Base-by-base conservation (phyloP, 2,888 invertebrate genomes). In the Latheticus oryzae region DNA sequence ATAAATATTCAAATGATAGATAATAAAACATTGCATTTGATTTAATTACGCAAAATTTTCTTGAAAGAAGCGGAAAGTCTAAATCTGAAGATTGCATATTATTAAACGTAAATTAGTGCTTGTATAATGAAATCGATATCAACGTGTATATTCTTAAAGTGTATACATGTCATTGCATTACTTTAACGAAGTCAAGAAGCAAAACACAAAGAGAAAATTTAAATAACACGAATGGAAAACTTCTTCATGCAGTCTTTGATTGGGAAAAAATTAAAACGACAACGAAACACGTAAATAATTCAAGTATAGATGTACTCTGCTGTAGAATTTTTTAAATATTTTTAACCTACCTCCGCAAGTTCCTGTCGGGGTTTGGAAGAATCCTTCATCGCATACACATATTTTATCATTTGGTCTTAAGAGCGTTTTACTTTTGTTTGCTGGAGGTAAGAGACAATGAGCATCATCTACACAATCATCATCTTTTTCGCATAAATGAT, bases 401-500 rank as follows among this genome's bases (percentile, higher is more conserved):
- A 69, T 58, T 56, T 67, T 19, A 59, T 54, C 26, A 54, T 37
- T 26, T 35, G 42, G 7, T 55, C 28, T 24, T 58, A 51, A 26
- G 57, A 59, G 60, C 12, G 55, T 9, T 54, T 61, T 57, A 37
- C 58, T 65, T 16, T 64, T 59, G 15, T 72, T 66, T 32, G 67
- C 68, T n/a, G 64, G 57, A 30, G 65, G 60, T 43, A 65, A 23
- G 8, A 47, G 35, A 57, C 78, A 78, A 24, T 71, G 68, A 2
- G 77, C 76, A 40, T 72, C 72, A 12, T 72, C 71, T 5, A 76
- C 75, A 58, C 78, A 78, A 30, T 78, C 74, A 5, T 72, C 70
- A 42, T 69, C 68, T 9, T 67, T 68, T 33, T 57, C 62, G 60
- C 78, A 78, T 26, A 75, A 55, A 63, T 78, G 78, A 43, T 69